Conservation (phyloP, 2,797 vertebrate species). For the Petrocephalus schoutedeni region DNA sequence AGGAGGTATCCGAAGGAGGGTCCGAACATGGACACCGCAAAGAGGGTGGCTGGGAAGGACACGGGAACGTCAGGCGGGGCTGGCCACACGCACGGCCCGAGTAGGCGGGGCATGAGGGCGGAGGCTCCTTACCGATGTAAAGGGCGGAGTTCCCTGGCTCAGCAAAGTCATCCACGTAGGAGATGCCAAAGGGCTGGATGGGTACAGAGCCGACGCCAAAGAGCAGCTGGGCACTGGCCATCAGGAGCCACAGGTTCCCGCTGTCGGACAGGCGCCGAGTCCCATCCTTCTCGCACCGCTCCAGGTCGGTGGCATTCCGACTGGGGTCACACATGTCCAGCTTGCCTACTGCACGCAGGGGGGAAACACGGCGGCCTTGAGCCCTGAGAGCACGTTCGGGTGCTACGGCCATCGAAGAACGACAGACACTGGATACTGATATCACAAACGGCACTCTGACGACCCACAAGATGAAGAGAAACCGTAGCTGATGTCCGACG, state of each 20-base stretch:
- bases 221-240: conserved; percentile 83
- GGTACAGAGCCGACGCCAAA: conserved; percentile 88
- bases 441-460: background rate
- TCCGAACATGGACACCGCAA: conserved; percentile 84
- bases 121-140: conserved; percentile 73
- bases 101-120: no score
- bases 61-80: background rate
- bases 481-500: background rate
- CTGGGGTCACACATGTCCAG: conserved; percentile 67
- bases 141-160: conserved; percentile 79
- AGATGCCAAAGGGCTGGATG: conserved; percentile 96
- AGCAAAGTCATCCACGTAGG: conserved; percentile 89
- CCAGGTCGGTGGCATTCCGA: conserved; percentile 46
- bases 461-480: background rate
- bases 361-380: background rate
- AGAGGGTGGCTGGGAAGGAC: conserved; percentile 79
- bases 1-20: conserved; percentile 88
- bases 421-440: background rate
- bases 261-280: conserved; percentile 50
- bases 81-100: background rate
- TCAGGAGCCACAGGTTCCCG: conserved; percentile 77
- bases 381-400: background rate
- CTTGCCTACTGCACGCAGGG: conserved; percentile 33
- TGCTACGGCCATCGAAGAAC: background rate
- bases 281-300: conserved; percentile 55